These are phyloP conservation scores for Onychostruthus taczanowskii DNA, from an alignment of 2,113 vertebrate species.

Conservation along the genomic window DNA sequence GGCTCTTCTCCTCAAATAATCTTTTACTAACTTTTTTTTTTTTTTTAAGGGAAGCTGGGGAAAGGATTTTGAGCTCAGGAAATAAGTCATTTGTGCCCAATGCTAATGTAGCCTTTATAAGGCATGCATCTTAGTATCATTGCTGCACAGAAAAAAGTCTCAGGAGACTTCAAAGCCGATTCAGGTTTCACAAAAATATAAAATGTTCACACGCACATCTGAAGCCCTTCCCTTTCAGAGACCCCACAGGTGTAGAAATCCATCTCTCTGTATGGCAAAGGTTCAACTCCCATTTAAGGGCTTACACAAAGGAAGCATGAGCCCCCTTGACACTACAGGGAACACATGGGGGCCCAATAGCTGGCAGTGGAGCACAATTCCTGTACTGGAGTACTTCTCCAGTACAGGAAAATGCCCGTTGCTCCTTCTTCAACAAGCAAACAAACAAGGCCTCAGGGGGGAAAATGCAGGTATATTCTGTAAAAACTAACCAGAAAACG, in stretches of 20 bases:
- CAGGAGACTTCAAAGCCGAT: background rate
- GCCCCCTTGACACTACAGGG: background rate
- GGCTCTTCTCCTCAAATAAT: background rate
- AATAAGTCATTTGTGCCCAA: conserved; percentile 3
- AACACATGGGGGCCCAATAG: rapidly evolving
- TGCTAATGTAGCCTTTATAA: background rate
- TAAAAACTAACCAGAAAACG: background rate
- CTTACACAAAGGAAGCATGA: background rate
- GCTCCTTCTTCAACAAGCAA: background rate
- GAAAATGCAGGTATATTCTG: background rate
- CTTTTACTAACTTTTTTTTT: background rate
- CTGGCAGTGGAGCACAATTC: rapidly evolving
- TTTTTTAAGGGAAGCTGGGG: background rate
- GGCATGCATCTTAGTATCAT: background rate
- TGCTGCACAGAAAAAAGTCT: background rate
- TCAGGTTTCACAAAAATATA: conserved; percentile 18
- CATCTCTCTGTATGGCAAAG: background rate
- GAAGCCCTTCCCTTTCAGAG: background rate
- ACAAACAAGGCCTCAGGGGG: background rate
- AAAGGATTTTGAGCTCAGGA: conserved; percentile 5
- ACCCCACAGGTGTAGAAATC: background rate
- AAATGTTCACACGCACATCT: background rate
- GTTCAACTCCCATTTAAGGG: background rate
- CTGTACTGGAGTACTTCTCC: too few relatives aligned
- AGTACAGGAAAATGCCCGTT: background rate